Base-by-base conservation (phyloP, 2,797 vertebrate species). In the Phalanger gymnotis region DNA sequence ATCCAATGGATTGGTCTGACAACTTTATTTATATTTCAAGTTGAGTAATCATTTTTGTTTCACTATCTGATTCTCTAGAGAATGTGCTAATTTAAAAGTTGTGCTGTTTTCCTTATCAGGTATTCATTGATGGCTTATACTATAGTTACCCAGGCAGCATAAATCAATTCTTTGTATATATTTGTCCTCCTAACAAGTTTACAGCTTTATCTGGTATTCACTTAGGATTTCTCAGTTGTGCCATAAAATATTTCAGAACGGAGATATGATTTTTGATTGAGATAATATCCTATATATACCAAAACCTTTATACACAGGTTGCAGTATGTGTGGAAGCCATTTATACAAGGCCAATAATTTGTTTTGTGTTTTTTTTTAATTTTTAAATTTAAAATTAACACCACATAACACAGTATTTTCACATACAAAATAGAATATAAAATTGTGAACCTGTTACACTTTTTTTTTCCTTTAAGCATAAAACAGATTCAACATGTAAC, bases 11-110 rank as follows among this genome's bases (percentile, higher is more conserved):
- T 98, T 98, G 53, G 53, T 98, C 97, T 98, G 97, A 97, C 97
- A 98, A 96, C 96, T 98, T 98, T 97, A 97, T 98, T 98, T 97
- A 94, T 98, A 94, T 98, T 98, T 97, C 96, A 98, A 96, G 94
- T 98, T 98, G 96, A 95, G 94, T 98, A 98, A 98, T 98, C 92
- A 96, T 98, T 98, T 98, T 81, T 34, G 16, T 98, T 96, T 98
- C 96, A 97, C 92, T 93, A 0, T 96, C 97, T 98, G 97, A 94
- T 97, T 98, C 97, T 93, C 91, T 52, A 91, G 95, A 97, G 93
- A 54, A 53, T 54, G 93, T 98, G 94, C 96, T 96, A 95, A 97
- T 98, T 98, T 98, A 95, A 97, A 98, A 97, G 57, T 97, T 96
- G 57, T 81, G 90, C 94, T 96, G 57, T 97, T 93, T 97, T 97